phyloP scores from a whole-genome alignment of 2,888 invertebrate species.

The Iselma pallidipennis region DNA sequence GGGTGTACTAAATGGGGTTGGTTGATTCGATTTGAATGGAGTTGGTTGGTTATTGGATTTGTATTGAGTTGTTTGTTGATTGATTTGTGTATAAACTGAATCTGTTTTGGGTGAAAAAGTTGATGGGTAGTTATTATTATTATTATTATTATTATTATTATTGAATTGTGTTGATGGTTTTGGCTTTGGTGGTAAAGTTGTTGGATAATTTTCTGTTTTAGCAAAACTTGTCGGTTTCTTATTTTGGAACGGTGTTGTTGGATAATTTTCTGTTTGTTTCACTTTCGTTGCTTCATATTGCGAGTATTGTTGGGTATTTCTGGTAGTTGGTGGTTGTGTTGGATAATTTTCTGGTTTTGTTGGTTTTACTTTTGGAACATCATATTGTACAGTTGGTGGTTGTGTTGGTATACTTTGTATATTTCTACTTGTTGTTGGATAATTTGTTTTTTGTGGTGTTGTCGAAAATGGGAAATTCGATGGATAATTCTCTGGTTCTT shows the following conservation, averaged over 20 bases:
- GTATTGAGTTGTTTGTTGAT: constrained; percentile 40
- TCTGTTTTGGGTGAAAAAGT: constrained; percentile 51
- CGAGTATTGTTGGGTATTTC: constrained; percentile 19
- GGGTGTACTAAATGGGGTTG: constrained; percentile 37
- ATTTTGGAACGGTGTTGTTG: constrained; percentile 31
- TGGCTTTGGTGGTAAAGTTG: constrained; percentile 49
- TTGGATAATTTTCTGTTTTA: constrained; percentile 43
- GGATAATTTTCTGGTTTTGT: constrained; percentile 30
- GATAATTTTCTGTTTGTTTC: constrained; percentile 39
- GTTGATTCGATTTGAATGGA: constrained; percentile 1
- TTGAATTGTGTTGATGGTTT: constrained; percentile 35
- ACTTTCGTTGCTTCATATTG: constrained; percentile 18
- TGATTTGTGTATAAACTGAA: constrained; percentile 44
- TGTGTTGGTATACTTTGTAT: constrained; percentile 33
- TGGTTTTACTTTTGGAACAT: constrained; percentile 32
- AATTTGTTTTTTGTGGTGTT: constrained; percentile 25
- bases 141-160: constrained; percentile 28
- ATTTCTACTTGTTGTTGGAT: constrained; percentile 25
- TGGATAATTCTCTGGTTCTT: constrained; percentile 46
- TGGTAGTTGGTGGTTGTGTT: constrained; percentile 27
- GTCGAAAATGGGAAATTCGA: constrained; percentile 28
- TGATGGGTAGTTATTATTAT: constrained; percentile 40
- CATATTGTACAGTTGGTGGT: constrained; percentile 25
- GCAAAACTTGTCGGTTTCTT: constrained; percentile 42
- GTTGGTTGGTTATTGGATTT: constrained; percentile 22